Evolutionary conservation across 2,888 invertebrate species (phyloP).

Genomic region (Tyria jacobaeae): DNA sequence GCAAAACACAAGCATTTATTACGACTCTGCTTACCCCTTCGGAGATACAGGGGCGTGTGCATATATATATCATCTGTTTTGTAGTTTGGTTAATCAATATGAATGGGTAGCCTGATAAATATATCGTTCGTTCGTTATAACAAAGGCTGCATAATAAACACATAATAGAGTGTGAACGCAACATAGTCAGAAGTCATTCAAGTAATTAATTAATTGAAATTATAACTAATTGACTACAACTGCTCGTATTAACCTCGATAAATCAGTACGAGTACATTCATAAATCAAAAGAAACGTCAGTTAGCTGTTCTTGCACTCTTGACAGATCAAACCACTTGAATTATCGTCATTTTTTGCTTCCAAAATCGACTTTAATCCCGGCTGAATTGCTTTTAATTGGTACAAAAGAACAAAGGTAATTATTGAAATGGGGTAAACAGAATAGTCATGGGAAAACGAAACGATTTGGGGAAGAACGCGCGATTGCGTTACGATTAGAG

Average conservation of each 20-base stretch:
- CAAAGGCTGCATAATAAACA: slow-evolving; percentile 21
- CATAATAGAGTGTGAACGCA: slow-evolving; percentile 29
- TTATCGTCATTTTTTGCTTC: slow-evolving; percentile 65
- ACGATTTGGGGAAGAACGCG: slow-evolving; percentile 64
- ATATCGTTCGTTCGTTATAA: slow-evolving; percentile 20
- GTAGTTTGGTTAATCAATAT: too few relatives aligned
- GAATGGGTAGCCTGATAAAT: background rate
- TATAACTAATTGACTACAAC: slow-evolving; percentile 69
- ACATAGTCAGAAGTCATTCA: slow-evolving; percentile 43
- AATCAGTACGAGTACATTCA: slow-evolving; percentile 63
- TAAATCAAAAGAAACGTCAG: slow-evolving; percentile 68
- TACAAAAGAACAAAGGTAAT: slow-evolving; percentile 67
- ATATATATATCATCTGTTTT: too few relatives aligned
- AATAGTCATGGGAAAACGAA: slow-evolving; percentile 82
- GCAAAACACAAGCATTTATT: too few relatives aligned
- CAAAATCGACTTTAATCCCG: slow-evolving; percentile 74
- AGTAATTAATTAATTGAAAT: slow-evolving; percentile 48
- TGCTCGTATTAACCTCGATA: slow-evolving; percentile 70
- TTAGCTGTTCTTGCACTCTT: slow-evolving; percentile 55
- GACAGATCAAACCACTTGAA: slow-evolving; percentile 76
- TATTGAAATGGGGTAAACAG: slow-evolving; percentile 69
- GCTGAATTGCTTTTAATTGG: slow-evolving; percentile 79
- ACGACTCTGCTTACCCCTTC: too few relatives aligned
- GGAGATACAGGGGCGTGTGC: too few relatives aligned
- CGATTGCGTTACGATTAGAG: slow-evolving; percentile 69